Conservation (phyloP, 2,888 invertebrate genomes). For the Escarpia spicata region DNA sequence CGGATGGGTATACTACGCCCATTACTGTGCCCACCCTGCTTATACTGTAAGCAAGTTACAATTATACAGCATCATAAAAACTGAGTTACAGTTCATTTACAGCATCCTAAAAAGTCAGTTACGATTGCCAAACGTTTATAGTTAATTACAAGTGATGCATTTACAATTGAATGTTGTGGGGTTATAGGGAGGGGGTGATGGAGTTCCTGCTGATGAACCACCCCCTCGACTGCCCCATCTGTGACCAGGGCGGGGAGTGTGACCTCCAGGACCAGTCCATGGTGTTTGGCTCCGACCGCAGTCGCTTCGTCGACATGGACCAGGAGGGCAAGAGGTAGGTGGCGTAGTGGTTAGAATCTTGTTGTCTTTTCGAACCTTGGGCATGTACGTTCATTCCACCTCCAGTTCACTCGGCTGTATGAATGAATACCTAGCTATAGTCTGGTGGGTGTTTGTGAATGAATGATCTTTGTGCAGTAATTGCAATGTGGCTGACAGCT, state of each 20-base stretch:
- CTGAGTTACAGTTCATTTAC: too few relatives aligned
- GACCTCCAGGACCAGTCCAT: slow-evolving; percentile 91
- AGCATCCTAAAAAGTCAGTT: too few relatives aligned
- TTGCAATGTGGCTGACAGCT: too few relatives aligned
- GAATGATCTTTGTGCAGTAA: too few relatives aligned
- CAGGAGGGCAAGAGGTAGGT: slow-evolving; percentile 86
- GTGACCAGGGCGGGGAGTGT: slow-evolving; percentile 87
- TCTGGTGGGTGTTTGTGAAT: too few relatives aligned
- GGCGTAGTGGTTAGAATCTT: background rate
- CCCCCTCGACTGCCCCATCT: slow-evolving; percentile 98
- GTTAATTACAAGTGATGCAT: background rate
- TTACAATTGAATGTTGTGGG: background rate
- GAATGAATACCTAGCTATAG: too few relatives aligned
- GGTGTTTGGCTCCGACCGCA: slow-evolving; percentile 91
- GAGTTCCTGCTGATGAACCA: slow-evolving; percentile 98
- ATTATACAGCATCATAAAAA: too few relatives aligned
- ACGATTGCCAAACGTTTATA: too few relatives aligned
- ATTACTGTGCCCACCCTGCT: too few relatives aligned
- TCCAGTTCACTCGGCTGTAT: too few relatives aligned
- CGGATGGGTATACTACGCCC: too few relatives aligned
- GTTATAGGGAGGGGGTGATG: slow-evolving; percentile 85
- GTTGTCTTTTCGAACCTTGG: background rate
- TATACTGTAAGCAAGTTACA: too few relatives aligned
- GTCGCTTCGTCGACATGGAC: slow-evolving; percentile 91
- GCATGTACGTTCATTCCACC: background rate